Base-by-base conservation (phyloP, 2,888 invertebrate genomes). In the Nemotelus nigrinus region DNA sequence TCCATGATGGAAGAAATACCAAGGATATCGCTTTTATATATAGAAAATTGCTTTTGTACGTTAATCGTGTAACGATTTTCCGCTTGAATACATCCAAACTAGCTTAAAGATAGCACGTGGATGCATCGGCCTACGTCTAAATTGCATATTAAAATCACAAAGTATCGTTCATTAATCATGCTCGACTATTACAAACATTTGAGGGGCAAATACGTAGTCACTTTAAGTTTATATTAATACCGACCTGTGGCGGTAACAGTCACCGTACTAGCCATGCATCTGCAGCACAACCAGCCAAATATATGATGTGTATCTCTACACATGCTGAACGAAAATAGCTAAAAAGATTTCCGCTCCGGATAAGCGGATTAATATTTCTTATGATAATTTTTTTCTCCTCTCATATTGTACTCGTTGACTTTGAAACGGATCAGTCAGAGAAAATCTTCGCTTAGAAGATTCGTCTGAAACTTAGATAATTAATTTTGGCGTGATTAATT, bases 401-500 rank as follows among this genome's bases (percentile, higher is more conserved):
- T 25, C 41, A 41, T 60, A 7, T 60, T 70, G 67, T 48, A 41
- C 67, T 48, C 48, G 67, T 47, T 44, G 47, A 72, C 58, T 70
- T 70, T 70, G 70, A 70, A 70, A 70, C 70, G 70, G 70, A 70
- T 70, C 70, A 70, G 53, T 70, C 70, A 70, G 43, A 70, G 70
- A 70, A 70, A 70, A 70, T 55, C 70, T 53, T 55, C 6, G 70
- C 55, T 70, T 55, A 55, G 70, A 10, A 39, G 70, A 70, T 70
- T 53, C 41, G 55, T 55, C 55, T 53, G 50, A 4, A 63, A 6
- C 50, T 64, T 2, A 63, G 63, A 75, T 75, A 75, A 75, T 75
- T 75, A 75, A 75, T 75, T 75, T 75, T 75, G 75, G 63, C 75
- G 45, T 75, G 75, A 75, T 75, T 75, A 75, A 75, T 75, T 75